Base-by-base conservation (phyloP, 1,140 invertebrate species). In the Aethina tumida region DNA sequence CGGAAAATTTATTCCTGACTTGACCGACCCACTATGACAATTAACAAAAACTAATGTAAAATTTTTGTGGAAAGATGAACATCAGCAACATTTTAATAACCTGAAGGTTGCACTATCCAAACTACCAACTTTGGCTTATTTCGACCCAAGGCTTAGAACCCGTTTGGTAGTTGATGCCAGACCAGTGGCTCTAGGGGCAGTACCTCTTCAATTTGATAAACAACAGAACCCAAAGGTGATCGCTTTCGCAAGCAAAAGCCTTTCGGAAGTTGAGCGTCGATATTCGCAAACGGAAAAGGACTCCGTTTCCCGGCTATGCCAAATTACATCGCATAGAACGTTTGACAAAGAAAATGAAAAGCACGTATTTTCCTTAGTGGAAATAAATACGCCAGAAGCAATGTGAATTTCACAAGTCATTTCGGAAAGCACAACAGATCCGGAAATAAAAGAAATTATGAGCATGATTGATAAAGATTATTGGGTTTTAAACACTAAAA, bases 61-160 rank as follows among this genome's bases (percentile, higher is more conserved):
- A 29, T 50, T 55, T 35, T 6, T n/a, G 12, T 53, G 49, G 48
- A 41, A 21, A 34, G 24, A 31, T 9, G 5, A 9, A 5, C 45
- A 50, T 16, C 35, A 47, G 22, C 8, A 43, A 15, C 5, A 20
- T 24, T n/a, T n/a, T n/a, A n/a, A n/a, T n/a, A n/a, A n/a, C 26
- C 30, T 49, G 6, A 41, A 44, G 39, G 18, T 34, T n/a, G 18
- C 3, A 9, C 35, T 49, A 39, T 25, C 10, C 35, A 35, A 5
- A 7, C 19, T 41, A 12, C 18, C 38, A 10, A 67, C 34, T 63
- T 71, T 22, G 78, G 77, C 76, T 9, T 43, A 39, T 28, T 49
- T 42, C 27, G 47, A 51, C 22, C 42, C 43, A 4, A 26, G 53
- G 20, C 41, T 45, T 20, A 19, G 50, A 30, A 65, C 61, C 5